These are phyloP conservation scores for Pachycephus smyrnensis DNA, from an alignment of 2,888 invertebrate species.

Conservation along the genomic window DNA sequence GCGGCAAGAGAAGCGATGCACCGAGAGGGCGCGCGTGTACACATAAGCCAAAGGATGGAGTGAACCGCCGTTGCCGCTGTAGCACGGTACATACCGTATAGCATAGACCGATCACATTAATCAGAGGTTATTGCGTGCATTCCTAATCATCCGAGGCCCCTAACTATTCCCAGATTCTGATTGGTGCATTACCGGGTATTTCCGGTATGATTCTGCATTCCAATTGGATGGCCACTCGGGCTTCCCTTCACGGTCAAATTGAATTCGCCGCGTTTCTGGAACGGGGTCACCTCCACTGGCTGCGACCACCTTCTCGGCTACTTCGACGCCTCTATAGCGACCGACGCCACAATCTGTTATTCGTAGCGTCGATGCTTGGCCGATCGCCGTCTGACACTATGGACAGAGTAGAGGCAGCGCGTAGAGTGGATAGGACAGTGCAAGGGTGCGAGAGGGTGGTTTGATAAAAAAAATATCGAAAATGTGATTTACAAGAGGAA, in stretches of 20 bases:
- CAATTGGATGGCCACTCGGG: conserved; percentile 71
- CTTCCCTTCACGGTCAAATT: conserved; percentile 5
- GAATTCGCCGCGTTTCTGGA: conserved; percentile 4
- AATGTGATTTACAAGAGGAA: background rate
- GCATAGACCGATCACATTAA: conserved; percentile 66
- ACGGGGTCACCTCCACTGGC: conserved; percentile 15
- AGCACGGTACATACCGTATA: conserved; percentile 43
- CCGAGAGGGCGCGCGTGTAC: conserved; percentile 40
- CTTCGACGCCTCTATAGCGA: conserved; percentile 14
- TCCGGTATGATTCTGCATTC: conserved; percentile 67
- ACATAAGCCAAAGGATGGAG: conserved; percentile 57
- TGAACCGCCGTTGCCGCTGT: conserved; percentile 33
- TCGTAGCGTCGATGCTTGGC: background rate
- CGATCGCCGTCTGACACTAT: background rate
- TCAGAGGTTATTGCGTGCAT: conserved; percentile 68
- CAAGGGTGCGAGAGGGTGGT: background rate
- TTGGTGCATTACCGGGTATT: conserved; percentile 68
- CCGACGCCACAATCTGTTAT: no score
- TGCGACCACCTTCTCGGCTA: conserved; percentile 4
- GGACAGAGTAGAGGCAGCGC: background rate
- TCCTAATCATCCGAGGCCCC: conserved; percentile 66
- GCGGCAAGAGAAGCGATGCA: conserved; percentile 28
- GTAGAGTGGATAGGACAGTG: background rate
- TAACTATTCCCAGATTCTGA: conserved; percentile 67
- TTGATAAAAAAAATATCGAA: background rate